A percentile compares a stretch with the other conserved stretches of the same genome.
These are phyloP conservation scores for Sibirionetta formosa DNA, from an alignment of 2,797 vertebrate genomes.

Conservation along the genomic window DNA sequence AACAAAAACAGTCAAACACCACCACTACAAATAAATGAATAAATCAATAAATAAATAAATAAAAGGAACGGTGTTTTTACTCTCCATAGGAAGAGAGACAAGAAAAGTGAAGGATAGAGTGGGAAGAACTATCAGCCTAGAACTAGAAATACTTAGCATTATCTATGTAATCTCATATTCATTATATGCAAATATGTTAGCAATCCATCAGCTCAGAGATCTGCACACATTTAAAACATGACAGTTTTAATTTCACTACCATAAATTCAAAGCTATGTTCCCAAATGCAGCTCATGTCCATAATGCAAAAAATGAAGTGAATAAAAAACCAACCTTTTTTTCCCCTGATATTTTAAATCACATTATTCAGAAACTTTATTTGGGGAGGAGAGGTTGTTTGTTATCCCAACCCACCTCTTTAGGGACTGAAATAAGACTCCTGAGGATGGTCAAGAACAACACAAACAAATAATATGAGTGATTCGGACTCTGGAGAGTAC, in stretches of 20 bases:
- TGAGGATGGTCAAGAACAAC: neutral
- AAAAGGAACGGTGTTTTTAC: neutral
- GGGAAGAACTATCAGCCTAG: neutral
- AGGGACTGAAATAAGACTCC: neutral
- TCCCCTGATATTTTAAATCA: neutral
- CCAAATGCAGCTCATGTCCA: neutral
- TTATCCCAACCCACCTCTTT: rapidly evolving
- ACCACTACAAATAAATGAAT: too few species aligned
- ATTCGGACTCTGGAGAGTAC: neutral
- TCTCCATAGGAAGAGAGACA: neutral
- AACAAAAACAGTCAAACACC: neutral
- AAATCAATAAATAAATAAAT: too few species aligned
- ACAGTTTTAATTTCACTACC: conserved; percentile 51
- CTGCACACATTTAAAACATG: conserved; percentile 31
- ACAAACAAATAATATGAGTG: neutral
- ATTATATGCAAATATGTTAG: conserved; percentile 28
- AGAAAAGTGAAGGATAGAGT: neutral
- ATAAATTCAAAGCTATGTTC: conserved; percentile 43
- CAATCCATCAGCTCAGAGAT: conserved; percentile 39
- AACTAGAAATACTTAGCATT: neutral
- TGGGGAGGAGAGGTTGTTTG: neutral
- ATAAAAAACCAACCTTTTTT: neutral
- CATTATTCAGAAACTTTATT: conserved; percentile 12
- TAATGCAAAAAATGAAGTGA: neutral
- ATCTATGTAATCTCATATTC: conserved; percentile 23